These are phyloP conservation scores for Sarotherodon lohbergeri DNA, from an alignment of 2,113 vertebrate genomes.

Conservation along the genomic window DNA sequence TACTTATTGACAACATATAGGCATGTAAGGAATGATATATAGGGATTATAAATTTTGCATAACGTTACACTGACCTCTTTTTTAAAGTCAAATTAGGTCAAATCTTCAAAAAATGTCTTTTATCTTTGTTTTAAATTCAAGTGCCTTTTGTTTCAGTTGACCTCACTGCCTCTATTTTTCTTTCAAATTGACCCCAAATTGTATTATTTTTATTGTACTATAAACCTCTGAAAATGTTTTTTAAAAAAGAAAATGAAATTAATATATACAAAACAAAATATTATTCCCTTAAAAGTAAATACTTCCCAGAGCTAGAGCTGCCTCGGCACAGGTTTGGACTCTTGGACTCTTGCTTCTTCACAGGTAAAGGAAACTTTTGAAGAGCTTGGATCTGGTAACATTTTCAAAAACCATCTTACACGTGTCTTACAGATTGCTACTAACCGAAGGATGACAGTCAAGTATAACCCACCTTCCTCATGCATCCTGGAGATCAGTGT, in stretches of 20 bases:
- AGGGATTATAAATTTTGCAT: not conserved
- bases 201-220: not conserved
- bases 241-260: not conserved
- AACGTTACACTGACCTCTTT: not conserved
- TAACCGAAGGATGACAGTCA: constrained; percentile 92
- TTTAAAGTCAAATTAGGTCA: not conserved
- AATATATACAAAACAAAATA: not conserved
- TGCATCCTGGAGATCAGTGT: constrained; percentile 93
- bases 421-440: constrained; percentile 83
- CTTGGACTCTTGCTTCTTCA: not conserved
- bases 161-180: not conserved
- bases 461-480: constrained; percentile 95
- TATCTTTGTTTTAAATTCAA: not conserved
- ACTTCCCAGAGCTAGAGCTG: not conserved
- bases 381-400: not conserved
- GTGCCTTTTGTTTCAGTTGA: not conserved
- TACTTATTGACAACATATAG: not conserved
- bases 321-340: not conserved
- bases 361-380: not conserved
- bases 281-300: not conserved
- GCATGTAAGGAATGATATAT: not conserved
- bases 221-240: not conserved
- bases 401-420: not conserved
- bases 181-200: not conserved
- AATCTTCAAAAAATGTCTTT: not conserved